Evolutionary conservation across 2,888 invertebrate species (phyloP), one percentile per base, ranked within the genome.

Genomic region (Volucella inflata): DNA sequence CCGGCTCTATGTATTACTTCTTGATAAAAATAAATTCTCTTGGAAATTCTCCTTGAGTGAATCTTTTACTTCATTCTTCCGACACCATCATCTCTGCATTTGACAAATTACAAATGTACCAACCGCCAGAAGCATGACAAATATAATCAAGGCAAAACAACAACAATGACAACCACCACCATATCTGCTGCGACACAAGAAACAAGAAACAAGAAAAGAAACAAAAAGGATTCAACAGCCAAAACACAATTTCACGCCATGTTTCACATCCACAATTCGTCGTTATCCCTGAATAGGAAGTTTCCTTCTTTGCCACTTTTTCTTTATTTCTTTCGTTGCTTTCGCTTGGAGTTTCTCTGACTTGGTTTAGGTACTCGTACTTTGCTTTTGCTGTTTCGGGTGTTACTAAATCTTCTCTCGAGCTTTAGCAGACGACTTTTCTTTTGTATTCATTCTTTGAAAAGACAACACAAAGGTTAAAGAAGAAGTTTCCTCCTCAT

Each of bases 171-270:
- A 30, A 68, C 82, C n/a, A 83, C 57, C 42, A 48, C 70, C 55
- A 71, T 70, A 60, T 70, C 57, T 65, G 82, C 17, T 59, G 62
- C 30, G 30, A 30, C 30, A 30, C 16, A 14, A 77, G 64, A 51
- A 57, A 80, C 16, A 14, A 77, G 64, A 51, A 57, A 80, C 62
- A 51, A 50, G 57, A 87, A 83, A 77, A 87, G 77, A 79, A 83
- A 82, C 80, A 87, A 87, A 83, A 87, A 87, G 82, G 72, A 87
- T 83, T 83, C 76, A 76, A 76, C 40, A 85, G 72, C 55, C 76
- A 79, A 91, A 92, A 92, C 89, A 90, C 90, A 92, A 92, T 92
- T 92, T 92, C 91, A 92, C 90, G 92, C 91, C 89, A 89, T 89
- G 92, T 89, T 91, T 89, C 89, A 89, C 90, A 89, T 89, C 89